These are phyloP conservation scores for Pantala flavescens DNA, from an alignment of 1,140 invertebrate genomes.

Conservation along the genomic window DNA sequence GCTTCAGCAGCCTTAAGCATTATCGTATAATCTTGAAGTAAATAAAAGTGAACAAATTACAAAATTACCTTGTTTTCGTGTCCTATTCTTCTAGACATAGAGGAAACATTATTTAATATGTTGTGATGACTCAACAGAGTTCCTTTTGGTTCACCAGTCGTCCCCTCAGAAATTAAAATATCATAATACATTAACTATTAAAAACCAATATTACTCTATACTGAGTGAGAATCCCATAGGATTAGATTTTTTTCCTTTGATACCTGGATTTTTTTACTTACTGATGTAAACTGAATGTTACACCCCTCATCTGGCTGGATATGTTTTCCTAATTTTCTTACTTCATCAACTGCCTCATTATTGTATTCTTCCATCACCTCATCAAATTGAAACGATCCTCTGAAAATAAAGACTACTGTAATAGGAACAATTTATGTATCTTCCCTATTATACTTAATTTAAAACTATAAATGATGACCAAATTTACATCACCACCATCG, in stretches of 20 bases:
- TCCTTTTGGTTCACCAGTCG: constrained; percentile 82
- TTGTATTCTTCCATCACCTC: constrained; percentile 41
- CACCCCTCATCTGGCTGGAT: constrained; percentile 56
- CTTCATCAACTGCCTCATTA: constrained; percentile 25
- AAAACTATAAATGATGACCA: no score
- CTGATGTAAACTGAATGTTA: constrained; percentile 83
- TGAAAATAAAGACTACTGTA: constrained; percentile 31
- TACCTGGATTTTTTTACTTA: constrained; percentile 40
- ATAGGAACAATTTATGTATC: background rate
- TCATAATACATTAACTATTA: no score
- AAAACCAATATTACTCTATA: no score
- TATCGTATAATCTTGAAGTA: no score
- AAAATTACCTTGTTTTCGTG: constrained; percentile 22
- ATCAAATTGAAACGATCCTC: constrained; percentile 47
- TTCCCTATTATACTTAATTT: background rate
- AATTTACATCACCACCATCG: no score
- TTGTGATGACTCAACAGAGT: constrained; percentile 70
- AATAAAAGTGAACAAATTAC: no score
- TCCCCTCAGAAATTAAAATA: constrained; percentile 41
- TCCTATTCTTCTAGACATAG: constrained; percentile 22
- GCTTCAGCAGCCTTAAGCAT: no score
- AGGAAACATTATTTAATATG: constrained; percentile 74
- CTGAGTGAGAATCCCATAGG: no score
- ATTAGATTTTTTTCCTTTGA: no score
- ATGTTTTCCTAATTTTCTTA: constrained; percentile 36